Evolutionary conservation across 2,888 invertebrate genomes (phyloP).

Genomic region (Andrena marginata): DNA sequence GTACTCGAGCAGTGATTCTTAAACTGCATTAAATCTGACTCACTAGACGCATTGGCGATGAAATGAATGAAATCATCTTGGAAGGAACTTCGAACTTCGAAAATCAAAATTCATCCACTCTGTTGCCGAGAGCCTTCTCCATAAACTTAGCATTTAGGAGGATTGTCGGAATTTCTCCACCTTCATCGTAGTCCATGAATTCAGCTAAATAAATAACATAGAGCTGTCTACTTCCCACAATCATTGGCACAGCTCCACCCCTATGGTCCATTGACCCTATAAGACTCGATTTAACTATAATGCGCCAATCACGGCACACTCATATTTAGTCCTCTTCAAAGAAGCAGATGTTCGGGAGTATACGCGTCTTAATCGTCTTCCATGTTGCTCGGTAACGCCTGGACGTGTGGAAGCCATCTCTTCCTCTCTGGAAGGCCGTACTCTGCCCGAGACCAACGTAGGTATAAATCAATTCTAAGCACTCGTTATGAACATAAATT

Average conservation of each 20-base stretch:
- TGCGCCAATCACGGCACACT: slow-evolving; percentile 12
- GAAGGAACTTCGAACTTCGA: too few species aligned
- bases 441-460: not conserved
- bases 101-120: too few species aligned
- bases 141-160: too few species aligned
- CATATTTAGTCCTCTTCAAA: not conserved
- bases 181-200: too few species aligned
- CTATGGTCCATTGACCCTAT: not conserved
- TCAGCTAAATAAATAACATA: too few species aligned
- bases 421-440: too few species aligned
- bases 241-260: not conserved
- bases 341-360: slow-evolving; percentile 14
- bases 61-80: too few species aligned
- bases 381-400: not conserved
- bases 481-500: slow-evolving; percentile 34
- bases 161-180: too few species aligned
- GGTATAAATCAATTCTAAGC: slow-evolving; percentile 45
- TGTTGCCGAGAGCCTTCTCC: too few species aligned
- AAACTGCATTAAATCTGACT: not conserved
- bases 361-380: slow-evolving; percentile 25
- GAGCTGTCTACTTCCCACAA: not conserved
- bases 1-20: slow-evolving; percentile 2
- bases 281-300: slow-evolving; percentile 2
- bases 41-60: too few species aligned
- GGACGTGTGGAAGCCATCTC: not conserved